A percentile compares a stretch with the other conserved stretches of the same genome.
phyloP scores from a whole-genome alignment of 1,140 invertebrate genomes.

The Ostrea denselamellosa region DNA sequence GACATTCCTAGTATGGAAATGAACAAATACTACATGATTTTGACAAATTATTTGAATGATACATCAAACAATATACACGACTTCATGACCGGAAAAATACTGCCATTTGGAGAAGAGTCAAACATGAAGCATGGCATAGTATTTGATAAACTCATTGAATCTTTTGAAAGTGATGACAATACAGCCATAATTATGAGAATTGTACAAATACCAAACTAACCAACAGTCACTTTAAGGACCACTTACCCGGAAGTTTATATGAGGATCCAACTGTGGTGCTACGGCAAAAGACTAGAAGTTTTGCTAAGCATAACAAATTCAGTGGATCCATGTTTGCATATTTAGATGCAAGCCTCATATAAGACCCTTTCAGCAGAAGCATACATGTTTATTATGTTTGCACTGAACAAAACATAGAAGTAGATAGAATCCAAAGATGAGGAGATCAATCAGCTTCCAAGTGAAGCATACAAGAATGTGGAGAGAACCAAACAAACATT shows the following conservation, averaged over 20 bases:
- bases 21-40: constrained; percentile 24
- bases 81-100: constrained; percentile 50
- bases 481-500: not conserved
- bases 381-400: constrained; percentile 22
- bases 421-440: not conserved
- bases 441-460: not conserved
- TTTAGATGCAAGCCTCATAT: constrained; percentile 10
- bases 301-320: constrained; percentile 20
- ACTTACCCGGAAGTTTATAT: constrained; percentile 42
- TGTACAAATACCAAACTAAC: constrained; percentile 47
- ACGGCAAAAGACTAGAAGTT: not conserved
- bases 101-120: constrained; percentile 38
- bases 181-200: constrained; percentile 29
- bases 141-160: constrained; percentile 37
- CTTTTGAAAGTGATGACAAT: constrained; percentile 46
- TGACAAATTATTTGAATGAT: constrained; percentile 33
- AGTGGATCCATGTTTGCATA: constrained; percentile 39
- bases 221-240: constrained; percentile 44
- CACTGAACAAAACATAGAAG: not conserved
- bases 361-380: constrained; percentile 29
- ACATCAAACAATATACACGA: constrained; percentile 6
- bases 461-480: constrained; percentile 32
- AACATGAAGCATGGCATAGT: constrained; percentile 43
- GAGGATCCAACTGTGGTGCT: constrained; percentile 15
- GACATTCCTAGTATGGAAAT: constrained; percentile 19